phyloP scores from a whole-genome alignment of 2,797 vertebrate genomes.

The Melanotaenia parkinsoni region DNA sequence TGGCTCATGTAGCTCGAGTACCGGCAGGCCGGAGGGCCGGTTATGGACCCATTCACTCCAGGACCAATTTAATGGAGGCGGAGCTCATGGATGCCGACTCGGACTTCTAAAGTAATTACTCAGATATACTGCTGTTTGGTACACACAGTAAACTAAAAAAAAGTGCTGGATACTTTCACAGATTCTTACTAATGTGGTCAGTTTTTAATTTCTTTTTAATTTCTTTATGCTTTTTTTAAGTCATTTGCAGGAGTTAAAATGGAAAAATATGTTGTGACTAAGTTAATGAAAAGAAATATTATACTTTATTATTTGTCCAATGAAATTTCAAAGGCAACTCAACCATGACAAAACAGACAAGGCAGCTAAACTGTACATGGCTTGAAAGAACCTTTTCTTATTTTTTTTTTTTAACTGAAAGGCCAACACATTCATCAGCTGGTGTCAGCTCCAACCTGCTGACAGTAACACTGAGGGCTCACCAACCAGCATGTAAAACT shows the following conservation, averaged over 20 bases:
- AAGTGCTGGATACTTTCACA: constrained; percentile 83
- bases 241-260: constrained; percentile 43
- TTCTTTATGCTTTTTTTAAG: constrained; percentile 2
- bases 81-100: constrained; percentile 94
- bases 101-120: constrained; percentile 84
- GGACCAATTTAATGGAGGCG: constrained; percentile 93
- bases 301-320: constrained; percentile 61
- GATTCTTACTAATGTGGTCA: constrained; percentile 59
- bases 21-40: constrained; percentile 76
- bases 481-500: not conserved
- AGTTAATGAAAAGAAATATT: constrained; percentile 55
- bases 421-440: not conserved
- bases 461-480: not conserved
- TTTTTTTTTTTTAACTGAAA: constrained; percentile 12
- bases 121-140: constrained; percentile 12
- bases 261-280: constrained; percentile 63
- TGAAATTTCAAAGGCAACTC: constrained; percentile 63
- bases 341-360: constrained; percentile 42
- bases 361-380: constrained; percentile 76
- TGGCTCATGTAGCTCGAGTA: constrained; percentile 74
- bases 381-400: constrained; percentile 52
- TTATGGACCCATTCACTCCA: constrained; percentile 89
- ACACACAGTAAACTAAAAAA: constrained; percentile 68
- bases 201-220: constrained; percentile 1
- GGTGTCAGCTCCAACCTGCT: not conserved